These are phyloP conservation scores for Cabera pusaria DNA, from an alignment of 2,888 invertebrate species.

Conservation along the genomic window DNA sequence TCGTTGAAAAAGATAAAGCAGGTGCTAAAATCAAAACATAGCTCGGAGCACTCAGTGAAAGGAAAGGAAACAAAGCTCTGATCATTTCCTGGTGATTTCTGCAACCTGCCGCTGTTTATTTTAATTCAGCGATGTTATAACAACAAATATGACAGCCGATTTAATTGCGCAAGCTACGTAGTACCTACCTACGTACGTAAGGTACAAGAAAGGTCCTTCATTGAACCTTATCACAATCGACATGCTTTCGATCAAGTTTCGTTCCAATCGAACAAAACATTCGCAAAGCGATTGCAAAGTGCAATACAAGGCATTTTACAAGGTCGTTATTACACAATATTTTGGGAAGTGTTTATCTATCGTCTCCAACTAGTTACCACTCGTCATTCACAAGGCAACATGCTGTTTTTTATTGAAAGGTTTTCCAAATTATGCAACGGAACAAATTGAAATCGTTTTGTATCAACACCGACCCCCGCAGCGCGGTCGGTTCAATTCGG, in stretches of 20 bases:
- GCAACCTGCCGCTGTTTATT: conserved; percentile 39
- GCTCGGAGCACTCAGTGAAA: conserved; percentile 50
- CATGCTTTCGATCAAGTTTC: conserved; percentile 3
- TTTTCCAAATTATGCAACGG: conserved; percentile 72
- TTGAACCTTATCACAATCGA: conserved; percentile 4
- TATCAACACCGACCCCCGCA: conserved; percentile 60
- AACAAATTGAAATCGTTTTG: conserved; percentile 71
- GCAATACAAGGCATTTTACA: conserved; percentile 35
- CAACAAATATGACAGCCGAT: conserved; percentile 11
- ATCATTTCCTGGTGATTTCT: conserved; percentile 62
- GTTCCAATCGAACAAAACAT: conserved; percentile 32
- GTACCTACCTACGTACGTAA: no score
- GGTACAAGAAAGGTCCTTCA: conserved; percentile 11
- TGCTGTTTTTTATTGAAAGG: conserved; percentile 57
- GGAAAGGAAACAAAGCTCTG: conserved; percentile 57
- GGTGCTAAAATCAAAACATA: conserved; percentile 52
- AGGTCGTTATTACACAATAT: conserved; percentile 57
- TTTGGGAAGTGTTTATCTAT: conserved; percentile 59
- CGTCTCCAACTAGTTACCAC: conserved; percentile 40
- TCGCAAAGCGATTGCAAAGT: conserved; percentile 45
- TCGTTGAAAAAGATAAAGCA: conserved; percentile 36
- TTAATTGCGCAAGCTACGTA: conserved; percentile 12
- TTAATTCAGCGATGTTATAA: conserved; percentile 24
- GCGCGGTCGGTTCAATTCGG: conserved; percentile 42
- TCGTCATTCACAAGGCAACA: conserved; percentile 55